Percentiles rank a stretch among this genome's conserved stretches.
Conservation (phyloP, 2,888 invertebrate species). For the Achlya flavicornis region DNA sequence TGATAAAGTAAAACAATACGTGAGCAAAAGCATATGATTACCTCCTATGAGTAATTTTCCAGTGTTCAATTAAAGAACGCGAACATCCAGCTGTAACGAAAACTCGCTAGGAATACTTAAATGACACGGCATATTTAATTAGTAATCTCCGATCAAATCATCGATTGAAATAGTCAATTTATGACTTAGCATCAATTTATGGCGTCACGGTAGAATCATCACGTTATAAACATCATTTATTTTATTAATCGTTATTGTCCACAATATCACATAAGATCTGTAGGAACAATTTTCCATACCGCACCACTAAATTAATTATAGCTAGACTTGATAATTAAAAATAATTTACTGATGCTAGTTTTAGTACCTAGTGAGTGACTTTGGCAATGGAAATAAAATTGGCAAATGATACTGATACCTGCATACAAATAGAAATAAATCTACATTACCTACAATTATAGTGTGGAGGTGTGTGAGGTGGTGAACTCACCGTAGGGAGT, state of each 20-base stretch:
- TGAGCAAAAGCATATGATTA: too few species aligned
- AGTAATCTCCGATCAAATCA: neutral
- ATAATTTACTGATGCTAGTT: neutral
- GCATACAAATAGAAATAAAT: neutral
- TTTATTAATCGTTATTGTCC: too few species aligned
- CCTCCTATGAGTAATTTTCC: too few species aligned
- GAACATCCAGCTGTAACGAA: neutral
- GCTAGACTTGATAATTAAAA: too few species aligned
- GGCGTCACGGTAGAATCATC: neutral
- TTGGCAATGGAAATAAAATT: neutral
- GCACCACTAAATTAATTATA: too few species aligned
- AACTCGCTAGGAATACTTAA: neutral
- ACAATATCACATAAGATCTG: too few species aligned
- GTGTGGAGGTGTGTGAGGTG: neutral
- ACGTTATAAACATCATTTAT: neutral
- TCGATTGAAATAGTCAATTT: neutral
- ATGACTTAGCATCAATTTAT: neutral
- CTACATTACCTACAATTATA: neutral
- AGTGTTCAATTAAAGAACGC: neutral
- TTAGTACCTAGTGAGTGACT: neutral
- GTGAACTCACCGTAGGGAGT: neutral
- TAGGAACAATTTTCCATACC: too few species aligned
- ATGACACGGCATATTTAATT: neutral
- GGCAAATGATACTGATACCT: slow-evolving; percentile 3
- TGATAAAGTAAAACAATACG: too few species aligned